Evolutionary conservation across 2,888 invertebrate genomes (phyloP), one percentile per base, ranked within the genome.

Genomic region (Atrina japonica): DNA sequence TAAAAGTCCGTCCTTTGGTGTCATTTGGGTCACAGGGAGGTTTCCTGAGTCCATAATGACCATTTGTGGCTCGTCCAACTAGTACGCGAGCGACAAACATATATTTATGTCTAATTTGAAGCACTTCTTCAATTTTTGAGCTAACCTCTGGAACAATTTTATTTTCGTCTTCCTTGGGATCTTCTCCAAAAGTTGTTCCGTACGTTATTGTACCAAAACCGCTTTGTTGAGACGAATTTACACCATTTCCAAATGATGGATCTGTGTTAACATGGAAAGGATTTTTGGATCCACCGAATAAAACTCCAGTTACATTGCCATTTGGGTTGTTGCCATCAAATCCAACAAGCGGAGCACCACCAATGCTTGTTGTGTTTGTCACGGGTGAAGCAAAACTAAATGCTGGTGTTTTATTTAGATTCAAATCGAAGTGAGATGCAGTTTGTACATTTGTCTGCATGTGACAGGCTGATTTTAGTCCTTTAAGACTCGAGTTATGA

Each of bases 71-170:
- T 9, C 77, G 70, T 6, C 87, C 87, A 9, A 83, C 82, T 18
- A 86, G 70, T 0, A 86, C 86, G 11, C 83, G 63, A 1, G 82
- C 83, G 3, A 86, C 64, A 70, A 87, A 84, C 84, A 87, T 78
- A 45, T 72, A 72, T 18, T 49, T 58, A 11, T 58, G 47, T 35
- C 30, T 16, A 16, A n/a, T 47, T 43, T 30, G 16, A 2, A 61
- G 21, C 16, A 61, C 47, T 18, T 47, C 23, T 49, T 29, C 14
- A 21, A 49, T 21, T 6, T 29, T 47, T 1, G 49, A 35, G 3
- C 11, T 61, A 18, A 53, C 27, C 27, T 43, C 30, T 27, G 60
- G 18, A n/a, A n/a, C 43, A 18, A 41, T 27, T 29, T 7, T 25
- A 30, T 29, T 47, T 18, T n/a, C 14, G 3, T 49, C 30, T 3